Evolutionary conservation across 1,140 invertebrate genomes (phyloP), one percentile per base, ranked within the genome.

Genomic region (Gonatopus flavifemur): DNA sequence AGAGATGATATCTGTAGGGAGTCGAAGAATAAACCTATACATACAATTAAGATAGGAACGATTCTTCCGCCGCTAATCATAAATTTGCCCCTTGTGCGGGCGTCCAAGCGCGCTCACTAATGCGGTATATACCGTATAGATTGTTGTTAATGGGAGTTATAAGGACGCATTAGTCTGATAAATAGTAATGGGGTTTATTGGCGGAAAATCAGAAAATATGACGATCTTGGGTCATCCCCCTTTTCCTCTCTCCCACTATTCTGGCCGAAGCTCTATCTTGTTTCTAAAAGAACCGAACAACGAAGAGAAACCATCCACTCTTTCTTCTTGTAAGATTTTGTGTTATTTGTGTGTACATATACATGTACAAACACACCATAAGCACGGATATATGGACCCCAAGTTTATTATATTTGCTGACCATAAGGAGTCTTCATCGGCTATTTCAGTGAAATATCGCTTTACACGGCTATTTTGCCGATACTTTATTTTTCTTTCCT

Each of bases 141-240:
- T 78, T 69, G 66, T 77, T 71, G 74, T 76, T 76, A 76, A 75
- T 71, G 71, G 67, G 53, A 66, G 70, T 73, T 70, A 70, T 76
- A 71, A 76, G 71, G 62, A 72, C 59, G 65, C 73, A 78, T 76
- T 78, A 77, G 69, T 49, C 70, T 77, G 76, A 77, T 78, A 77
- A 78, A 77, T 76, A 78, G 76, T 76, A 76, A 78, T 76, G 70
- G 73, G 57, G 68, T 72, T 77, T 76, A 78, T 77, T 75, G 73
- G 74, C 66, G 71, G 66, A 76, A 75, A 77, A 78, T 78, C 72
- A 78, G 74, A 59, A 78, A 75, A 77, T 77, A 78, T 74, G 71
- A 77, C 65, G 59, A 61, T 49, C 28, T 44, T n/a, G 51, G 45
- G 39, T 47, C 40, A 33, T 66, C 62, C 63, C 67, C 61, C 54